Base-by-base conservation (phyloP, 1,140 invertebrate species). In the Lysiphlebus fabarum region DNA sequence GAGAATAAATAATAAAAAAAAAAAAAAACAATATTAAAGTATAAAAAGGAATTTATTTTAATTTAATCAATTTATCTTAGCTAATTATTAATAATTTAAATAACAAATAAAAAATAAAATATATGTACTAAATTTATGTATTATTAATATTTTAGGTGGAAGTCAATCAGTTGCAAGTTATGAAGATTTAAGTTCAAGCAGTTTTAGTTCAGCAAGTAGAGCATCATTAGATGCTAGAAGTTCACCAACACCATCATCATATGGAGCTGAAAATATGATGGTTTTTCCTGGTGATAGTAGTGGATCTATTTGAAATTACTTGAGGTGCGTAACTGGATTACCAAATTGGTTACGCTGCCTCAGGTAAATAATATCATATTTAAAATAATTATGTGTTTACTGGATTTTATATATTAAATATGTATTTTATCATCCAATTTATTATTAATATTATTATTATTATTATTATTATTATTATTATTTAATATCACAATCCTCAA, bases 101-200 rank as follows among this genome's bases (percentile, higher is more conserved):
- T 10, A 11, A 14, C 0, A n/a, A n/a, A n/a, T n/a, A n/a, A 17
- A 51, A 38, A 12, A 26, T 43, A 12, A 36, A 55, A 41, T 49
- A 33, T 17, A 26, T 40, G 11, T n/a, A n/a, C n/a, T n/a, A n/a
- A n/a, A n/a, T n/a, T n/a, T n/a, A n/a, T n/a, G n/a, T 7, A 58
- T 53, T 57, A 56, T 62, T 64, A 26, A 26, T n/a, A 62, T 76
- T 73, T 14, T 72, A 84, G 83, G 83, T 68, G 82, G 82, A 5
- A 81, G 81, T 68, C 82, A 84, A 48, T 84, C 82, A 7, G 75
- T 81, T 49, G 80, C 80, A n/a, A 83, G 81, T 63, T 86, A 85
- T 37, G 90, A 91, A 65, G 89, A 91, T 67, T 70, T 90, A 43
- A 91, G 89, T 69, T 86, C 88, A 7, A 91, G 89, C 69, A 91